These are phyloP conservation scores for Grammomys surdaster DNA, from an alignment of 2,113 vertebrate genomes.

Conservation along the genomic window DNA sequence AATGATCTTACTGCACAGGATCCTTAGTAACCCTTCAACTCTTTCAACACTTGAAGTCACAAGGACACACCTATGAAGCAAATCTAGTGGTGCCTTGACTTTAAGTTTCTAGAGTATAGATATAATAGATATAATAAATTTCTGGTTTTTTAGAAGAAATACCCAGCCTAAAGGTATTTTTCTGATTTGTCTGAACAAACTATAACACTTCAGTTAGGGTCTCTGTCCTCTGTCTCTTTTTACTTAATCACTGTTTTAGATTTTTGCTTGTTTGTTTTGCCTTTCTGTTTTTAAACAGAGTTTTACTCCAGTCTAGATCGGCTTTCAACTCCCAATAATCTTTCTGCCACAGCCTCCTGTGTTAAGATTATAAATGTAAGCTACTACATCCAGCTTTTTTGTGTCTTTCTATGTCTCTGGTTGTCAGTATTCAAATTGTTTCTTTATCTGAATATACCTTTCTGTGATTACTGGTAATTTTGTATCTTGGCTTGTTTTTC, in stretches of 20 bases:
- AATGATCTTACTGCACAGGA: not conserved
- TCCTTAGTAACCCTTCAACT: not conserved
- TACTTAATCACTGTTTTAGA: not conserved
- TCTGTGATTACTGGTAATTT: not conserved
- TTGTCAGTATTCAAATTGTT: not conserved
- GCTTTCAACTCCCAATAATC: not conserved
- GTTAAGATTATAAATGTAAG: not conserved
- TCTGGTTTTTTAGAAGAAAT: not conserved
- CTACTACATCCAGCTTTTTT: not conserved
- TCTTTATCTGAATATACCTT: not conserved
- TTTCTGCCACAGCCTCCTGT: not conserved
- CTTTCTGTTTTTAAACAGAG: not conserved
- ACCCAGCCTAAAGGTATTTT: not conserved
- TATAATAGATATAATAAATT: not conserved
- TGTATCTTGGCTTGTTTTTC: not conserved
- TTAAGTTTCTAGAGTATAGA: not conserved
- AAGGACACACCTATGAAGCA: not conserved
- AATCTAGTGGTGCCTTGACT: not conserved
- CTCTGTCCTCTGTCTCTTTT: not conserved
- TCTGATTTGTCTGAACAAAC: not conserved
- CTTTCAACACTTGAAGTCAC: not conserved
- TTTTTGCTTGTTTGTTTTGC: not conserved
- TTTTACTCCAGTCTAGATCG: not conserved
- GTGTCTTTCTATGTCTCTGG: not conserved
- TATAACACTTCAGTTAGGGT: not conserved